Conservation (phyloP, 92 coral and sea anemone species). For the Parazoanthus darwini region DNA sequence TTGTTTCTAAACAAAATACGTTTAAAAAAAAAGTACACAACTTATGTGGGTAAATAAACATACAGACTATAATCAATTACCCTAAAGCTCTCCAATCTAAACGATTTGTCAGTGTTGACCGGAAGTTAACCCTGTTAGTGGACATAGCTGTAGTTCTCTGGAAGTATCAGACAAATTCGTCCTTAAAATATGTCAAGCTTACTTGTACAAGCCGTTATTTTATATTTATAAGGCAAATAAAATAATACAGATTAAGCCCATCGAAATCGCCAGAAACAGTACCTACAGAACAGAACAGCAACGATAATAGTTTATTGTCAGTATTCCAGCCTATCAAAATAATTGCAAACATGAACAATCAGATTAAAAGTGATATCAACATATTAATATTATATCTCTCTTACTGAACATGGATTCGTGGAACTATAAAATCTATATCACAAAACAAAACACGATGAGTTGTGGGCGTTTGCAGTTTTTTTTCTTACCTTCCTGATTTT, state of each 20-base stretch:
- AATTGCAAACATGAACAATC: neutral
- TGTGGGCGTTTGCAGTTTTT: neutral
- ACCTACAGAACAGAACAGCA: neutral
- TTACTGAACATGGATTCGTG: neutral
- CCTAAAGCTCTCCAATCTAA: neutral
- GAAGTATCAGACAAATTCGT: neutral
- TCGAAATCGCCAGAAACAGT: neutral
- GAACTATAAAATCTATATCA: neutral
- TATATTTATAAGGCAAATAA: neutral
- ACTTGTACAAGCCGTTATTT: neutral
- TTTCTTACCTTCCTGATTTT: too few species aligned
- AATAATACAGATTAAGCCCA: too few species aligned
- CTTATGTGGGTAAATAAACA: neutral
- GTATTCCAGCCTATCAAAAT: neutral
- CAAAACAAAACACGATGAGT: neutral
- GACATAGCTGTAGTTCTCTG: neutral
- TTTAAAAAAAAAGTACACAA: neutral
- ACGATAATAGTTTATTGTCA: too few species aligned
- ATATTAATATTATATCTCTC: too few species aligned
- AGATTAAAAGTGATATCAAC: too few species aligned
- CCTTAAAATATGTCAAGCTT: neutral
- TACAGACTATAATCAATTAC: neutral
- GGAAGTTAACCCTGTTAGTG: neutral
- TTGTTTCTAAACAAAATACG: neutral
- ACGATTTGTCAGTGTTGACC: neutral